Percentiles rank a stretch among this genome's conserved stretches.
These are phyloP conservation scores for Lasioglossum marginatum DNA, from an alignment of 2,888 invertebrate species.

Conservation along the genomic window DNA sequence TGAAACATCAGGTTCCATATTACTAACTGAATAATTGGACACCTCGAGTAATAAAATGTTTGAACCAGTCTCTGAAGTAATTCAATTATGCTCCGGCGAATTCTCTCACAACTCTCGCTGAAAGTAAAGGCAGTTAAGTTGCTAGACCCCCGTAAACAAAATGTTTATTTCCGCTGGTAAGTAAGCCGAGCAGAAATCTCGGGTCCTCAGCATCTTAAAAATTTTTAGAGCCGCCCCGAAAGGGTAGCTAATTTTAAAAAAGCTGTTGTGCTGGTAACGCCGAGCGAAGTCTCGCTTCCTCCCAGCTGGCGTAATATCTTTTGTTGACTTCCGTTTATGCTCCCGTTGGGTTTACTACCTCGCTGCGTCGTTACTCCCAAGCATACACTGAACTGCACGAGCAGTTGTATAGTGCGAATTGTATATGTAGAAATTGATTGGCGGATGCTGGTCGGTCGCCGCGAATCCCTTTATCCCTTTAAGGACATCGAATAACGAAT, in stretches of 20 bases:
- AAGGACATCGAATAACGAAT: not conserved
- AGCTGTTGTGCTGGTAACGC: not conserved
- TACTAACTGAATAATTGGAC: not conserved
- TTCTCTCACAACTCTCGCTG: not conserved
- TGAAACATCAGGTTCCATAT: not conserved
- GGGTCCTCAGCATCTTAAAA: not conserved
- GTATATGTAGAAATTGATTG: not conserved
- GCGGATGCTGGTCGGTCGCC: not conserved
- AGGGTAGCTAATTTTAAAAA: not conserved
- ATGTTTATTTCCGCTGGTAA: not conserved
- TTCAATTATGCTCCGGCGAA: not conserved
- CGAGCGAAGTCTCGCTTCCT: not conserved
- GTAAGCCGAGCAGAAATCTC: not conserved
- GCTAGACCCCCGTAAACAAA: not conserved
- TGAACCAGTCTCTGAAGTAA: not conserved
- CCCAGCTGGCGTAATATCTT: not conserved
- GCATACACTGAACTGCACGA: not conserved
- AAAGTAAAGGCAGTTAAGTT: not conserved
- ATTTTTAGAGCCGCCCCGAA: not conserved
- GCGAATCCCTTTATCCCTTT: not conserved
- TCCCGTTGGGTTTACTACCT: conserved; percentile 11
- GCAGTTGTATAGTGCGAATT: not conserved
- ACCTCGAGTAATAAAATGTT: not conserved
- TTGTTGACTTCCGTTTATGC: conserved; percentile 8
- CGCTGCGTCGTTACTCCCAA: not conserved